phyloP scores from a whole-genome alignment of 30 jellyfish, hydroid and myxozoan genomes.

The Pelagia noctiluca region DNA sequence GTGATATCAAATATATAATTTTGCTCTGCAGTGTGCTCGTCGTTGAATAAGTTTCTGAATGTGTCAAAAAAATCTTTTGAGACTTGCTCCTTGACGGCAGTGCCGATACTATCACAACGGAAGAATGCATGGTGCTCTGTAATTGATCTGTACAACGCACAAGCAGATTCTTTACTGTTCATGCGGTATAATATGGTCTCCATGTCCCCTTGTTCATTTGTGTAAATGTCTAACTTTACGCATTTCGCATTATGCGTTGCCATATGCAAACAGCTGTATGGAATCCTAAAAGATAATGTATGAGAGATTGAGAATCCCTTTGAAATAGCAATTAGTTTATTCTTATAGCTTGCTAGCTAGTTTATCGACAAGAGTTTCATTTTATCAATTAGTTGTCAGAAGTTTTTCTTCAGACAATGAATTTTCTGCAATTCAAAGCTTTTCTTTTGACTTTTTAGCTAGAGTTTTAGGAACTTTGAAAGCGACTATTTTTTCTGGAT shows the following conservation, averaged over 20 bases:
- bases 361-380: not conserved
- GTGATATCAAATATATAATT: slow-evolving; percentile 93
- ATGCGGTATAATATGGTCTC: slow-evolving; percentile 68
- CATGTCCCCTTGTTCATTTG: slow-evolving; percentile 79
- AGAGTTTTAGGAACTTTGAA: too few species aligned
- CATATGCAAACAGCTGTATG: slow-evolving; percentile 90
- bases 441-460: too few species aligned
- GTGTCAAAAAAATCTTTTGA: slow-evolving; percentile 94
- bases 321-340: not conserved
- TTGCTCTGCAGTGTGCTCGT: slow-evolving; percentile 82
- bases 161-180: slow-evolving; percentile 96
- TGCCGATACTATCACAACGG: slow-evolving; percentile 92
- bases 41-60: slow-evolving; percentile 73
- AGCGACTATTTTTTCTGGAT: too few species aligned
- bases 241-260: slow-evolving; percentile 96
- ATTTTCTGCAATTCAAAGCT: too few species aligned
- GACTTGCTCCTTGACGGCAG: slow-evolving; percentile 96
- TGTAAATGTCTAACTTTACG: slow-evolving; percentile 74
- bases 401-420: too few species aligned
- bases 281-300: slow-evolving; percentile 83
- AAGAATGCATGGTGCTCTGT: slow-evolving; percentile 98
- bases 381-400: too few species aligned
- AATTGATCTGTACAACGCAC: slow-evolving; percentile 91
- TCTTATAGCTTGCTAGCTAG: not conserved
- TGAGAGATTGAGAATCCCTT: not conserved